phyloP scores from a whole-genome alignment of 37 sponge, comb jelly and placozoan species.

The Tethya wilhelma region DNA sequence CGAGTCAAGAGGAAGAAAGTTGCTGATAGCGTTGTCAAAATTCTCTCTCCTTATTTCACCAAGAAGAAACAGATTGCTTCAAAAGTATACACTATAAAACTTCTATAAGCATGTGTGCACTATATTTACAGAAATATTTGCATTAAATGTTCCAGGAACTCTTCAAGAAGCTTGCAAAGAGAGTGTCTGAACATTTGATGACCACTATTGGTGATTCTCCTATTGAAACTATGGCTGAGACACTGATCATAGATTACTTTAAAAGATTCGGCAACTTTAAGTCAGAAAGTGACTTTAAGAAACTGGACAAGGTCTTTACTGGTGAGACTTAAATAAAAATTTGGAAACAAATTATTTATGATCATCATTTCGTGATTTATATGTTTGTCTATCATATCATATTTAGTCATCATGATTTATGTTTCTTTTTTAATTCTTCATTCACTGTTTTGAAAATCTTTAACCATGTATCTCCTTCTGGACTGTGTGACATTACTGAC shows the following conservation, averaged over 20 bases:
- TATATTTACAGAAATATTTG: not conserved
- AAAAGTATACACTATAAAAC: constrained; percentile 51
- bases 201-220: not conserved
- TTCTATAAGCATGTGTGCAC: not conserved
- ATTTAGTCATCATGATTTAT: constrained; percentile 1
- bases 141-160: constrained; percentile 58
- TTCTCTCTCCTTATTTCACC: constrained; percentile 64
- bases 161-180: constrained; percentile 81
- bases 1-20: constrained; percentile 5
- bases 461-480: not conserved
- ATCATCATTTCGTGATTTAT: not conserved
- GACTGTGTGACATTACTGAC: not conserved
- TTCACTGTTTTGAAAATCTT: not conserved
- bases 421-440: not conserved
- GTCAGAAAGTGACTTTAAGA: constrained; percentile 27
- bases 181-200: constrained; percentile 47
- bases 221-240: constrained; percentile 1
- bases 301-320: constrained; percentile 26
- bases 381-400: not conserved
- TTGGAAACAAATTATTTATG: not conserved
- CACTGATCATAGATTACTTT: constrained; percentile 24
- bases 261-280: constrained; percentile 12
- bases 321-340: not conserved
- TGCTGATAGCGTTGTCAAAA: constrained; percentile 69
- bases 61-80: constrained; percentile 58